A percentile compares a stretch with the other conserved stretches of the same genome.
These are phyloP conservation scores for Chironomus tepperi DNA, from an alignment of 1,140 invertebrate species.

Conservation along the genomic window DNA sequence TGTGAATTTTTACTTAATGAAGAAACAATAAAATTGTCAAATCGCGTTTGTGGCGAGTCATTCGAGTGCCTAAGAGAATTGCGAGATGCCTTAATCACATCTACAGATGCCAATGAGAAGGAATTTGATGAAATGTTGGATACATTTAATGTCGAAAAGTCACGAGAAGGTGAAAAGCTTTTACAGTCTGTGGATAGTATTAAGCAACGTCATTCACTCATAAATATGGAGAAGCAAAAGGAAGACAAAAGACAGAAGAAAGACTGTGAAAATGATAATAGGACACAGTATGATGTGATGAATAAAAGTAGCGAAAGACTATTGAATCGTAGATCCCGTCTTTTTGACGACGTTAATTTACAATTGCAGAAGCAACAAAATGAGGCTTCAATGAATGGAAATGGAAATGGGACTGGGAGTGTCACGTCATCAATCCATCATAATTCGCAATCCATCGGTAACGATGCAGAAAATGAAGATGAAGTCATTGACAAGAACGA, in stretches of 20 bases:
- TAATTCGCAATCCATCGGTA: slow-evolving; percentile 31
- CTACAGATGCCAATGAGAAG: slow-evolving; percentile 31
- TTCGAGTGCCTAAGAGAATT: neutral
- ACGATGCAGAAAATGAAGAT: neutral
- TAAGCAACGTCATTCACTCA: slow-evolving; percentile 30
- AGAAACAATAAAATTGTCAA: neutral
- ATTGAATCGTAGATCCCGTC: slow-evolving; percentile 35
- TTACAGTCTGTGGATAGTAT: slow-evolving; percentile 37
- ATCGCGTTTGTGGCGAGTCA: neutral
- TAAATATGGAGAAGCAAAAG: slow-evolving; percentile 1
- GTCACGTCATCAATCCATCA: slow-evolving; percentile 27
- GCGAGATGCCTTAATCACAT: neutral
- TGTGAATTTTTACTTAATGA: slow-evolving; percentile 8
- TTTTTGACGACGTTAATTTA: slow-evolving; percentile 35
- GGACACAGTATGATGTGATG: slow-evolving; percentile 25
- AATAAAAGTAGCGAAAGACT: slow-evolving; percentile 32
- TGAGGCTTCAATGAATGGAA: neutral
- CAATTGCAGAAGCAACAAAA: slow-evolving; percentile 19
- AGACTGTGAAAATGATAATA: slow-evolving; percentile 24
- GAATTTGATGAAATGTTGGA: slow-evolving; percentile 38
- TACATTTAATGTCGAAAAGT: slow-evolving; percentile 32
- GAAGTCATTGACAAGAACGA: slow-evolving; percentile 29
- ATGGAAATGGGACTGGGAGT: slow-evolving; percentile 11
- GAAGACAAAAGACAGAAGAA: slow-evolving; percentile 27
- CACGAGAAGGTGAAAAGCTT: slow-evolving; percentile 35